A percentile compares a stretch with the other conserved stretches of the same genome.
Conservation (phyloP, 2,113 vertebrate genomes). For the Rhea americana region DNA sequence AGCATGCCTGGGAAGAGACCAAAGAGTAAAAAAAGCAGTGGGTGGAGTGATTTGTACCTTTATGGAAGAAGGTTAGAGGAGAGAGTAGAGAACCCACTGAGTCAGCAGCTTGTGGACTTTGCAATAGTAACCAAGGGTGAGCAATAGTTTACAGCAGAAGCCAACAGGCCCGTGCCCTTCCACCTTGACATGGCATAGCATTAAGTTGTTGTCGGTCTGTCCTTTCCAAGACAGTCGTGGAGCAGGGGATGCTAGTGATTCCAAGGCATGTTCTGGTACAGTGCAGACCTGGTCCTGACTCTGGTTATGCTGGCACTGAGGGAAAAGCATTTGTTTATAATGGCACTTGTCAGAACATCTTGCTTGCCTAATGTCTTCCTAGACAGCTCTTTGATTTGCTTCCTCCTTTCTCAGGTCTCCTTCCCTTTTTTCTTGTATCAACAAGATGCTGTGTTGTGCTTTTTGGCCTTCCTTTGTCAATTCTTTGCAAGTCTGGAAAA, state of each 20-base stretch:
- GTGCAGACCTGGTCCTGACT: neutral
- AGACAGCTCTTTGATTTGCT: neutral
- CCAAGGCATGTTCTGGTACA: neutral
- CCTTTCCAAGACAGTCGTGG: neutral
- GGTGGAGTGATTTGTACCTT: neutral
- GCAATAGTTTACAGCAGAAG: neutral
- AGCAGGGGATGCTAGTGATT: neutral
- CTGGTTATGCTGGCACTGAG: neutral
- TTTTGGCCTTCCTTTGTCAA: neutral
- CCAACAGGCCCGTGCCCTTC: neutral
- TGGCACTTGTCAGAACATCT: neutral
- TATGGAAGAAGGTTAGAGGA: neutral
- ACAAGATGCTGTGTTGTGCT: neutral
- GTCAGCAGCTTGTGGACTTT: neutral
- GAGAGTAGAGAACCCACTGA: neutral
- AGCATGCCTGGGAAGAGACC: neutral
- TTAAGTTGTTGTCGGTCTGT: neutral
- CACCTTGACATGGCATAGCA: fast-evolving
- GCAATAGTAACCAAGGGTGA: neutral
- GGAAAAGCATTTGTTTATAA: conserved; percentile 3
- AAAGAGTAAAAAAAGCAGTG: neutral
- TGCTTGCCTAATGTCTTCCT: neutral
- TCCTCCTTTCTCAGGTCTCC: neutral
- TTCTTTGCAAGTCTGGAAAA: neutral
- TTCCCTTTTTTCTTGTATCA: neutral